These are phyloP conservation scores for Antennarius maculatus DNA, from an alignment of 2,797 vertebrate genomes.

Conservation along the genomic window DNA sequence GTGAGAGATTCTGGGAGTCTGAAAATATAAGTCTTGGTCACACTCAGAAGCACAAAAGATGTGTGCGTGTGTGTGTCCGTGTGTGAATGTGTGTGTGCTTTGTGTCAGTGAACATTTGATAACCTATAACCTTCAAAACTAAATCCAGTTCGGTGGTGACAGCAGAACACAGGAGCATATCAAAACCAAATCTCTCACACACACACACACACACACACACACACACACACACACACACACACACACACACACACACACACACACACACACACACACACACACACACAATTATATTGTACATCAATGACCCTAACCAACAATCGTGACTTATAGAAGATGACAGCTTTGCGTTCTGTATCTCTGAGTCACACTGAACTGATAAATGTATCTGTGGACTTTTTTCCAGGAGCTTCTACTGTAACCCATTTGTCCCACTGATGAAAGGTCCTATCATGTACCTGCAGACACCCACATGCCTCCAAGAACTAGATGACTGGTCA, in stretches of 20 bases:
- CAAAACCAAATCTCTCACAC: slow-evolving; percentile 53
- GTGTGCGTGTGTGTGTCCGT: slow-evolving; percentile 18
- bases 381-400: neutral
- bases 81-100: slow-evolving; percentile 25
- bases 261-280: slow-evolving; percentile 7
- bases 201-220: slow-evolving; percentile 10
- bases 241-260: slow-evolving; percentile 28
- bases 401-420: neutral
- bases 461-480: neutral
- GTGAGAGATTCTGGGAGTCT: slow-evolving; percentile 35
- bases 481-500: no score
- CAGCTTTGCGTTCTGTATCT: slow-evolving; percentile 26
- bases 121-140: slow-evolving; percentile 67
- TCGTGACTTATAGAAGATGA: slow-evolving; percentile 22
- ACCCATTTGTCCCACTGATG: slow-evolving; percentile 9
- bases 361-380: slow-evolving; percentile 8
- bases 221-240: slow-evolving; percentile 5
- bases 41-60: slow-evolving; percentile 46
- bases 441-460: neutral
- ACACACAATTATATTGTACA: slow-evolving; percentile 55
- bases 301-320: slow-evolving; percentile 51
- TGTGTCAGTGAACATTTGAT: slow-evolving; percentile 53
- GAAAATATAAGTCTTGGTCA: slow-evolving; percentile 69
- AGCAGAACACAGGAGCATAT: slow-evolving; percentile 54
- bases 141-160: slow-evolving; percentile 52